A percentile compares a stretch with the other conserved stretches of the same genome.
phyloP scores from a whole-genome alignment of 2,797 vertebrate species.

The Halcyon smyrnensis region DNA sequence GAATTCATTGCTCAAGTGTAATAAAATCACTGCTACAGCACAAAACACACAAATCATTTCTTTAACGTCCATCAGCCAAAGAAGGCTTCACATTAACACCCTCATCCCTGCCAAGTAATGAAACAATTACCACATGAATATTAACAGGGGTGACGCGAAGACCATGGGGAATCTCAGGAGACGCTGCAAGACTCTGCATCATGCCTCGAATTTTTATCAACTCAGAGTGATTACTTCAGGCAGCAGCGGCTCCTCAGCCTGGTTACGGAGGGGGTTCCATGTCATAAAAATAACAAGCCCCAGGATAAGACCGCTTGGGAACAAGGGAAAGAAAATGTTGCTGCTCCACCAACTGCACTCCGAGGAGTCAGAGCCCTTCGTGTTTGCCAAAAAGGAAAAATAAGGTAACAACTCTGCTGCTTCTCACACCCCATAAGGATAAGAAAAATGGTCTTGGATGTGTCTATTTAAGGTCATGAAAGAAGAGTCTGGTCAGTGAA shows the following conservation, averaged over 20 bases:
- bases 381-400: not conserved
- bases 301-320: not conserved
- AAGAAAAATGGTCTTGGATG: not conserved
- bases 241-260: not conserved
- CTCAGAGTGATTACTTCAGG: not conserved
- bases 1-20: not conserved
- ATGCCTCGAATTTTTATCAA: not conserved
- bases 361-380: not conserved
- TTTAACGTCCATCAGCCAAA: not conserved
- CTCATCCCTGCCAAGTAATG: not conserved
- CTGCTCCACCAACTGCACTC: not conserved
- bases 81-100: not conserved
- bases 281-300: not conserved
- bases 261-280: not conserved
- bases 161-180: not conserved
- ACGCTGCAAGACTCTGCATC: not conserved
- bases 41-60: slow-evolving; percentile 2
- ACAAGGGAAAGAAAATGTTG: not conserved
- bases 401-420: not conserved
- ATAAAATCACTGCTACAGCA: not conserved
- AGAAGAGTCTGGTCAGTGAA: not conserved
- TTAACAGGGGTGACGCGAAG: not conserved
- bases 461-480: not conserved
- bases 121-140: not conserved
- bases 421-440: not conserved